phyloP scores from a whole-genome alignment of 1,140 invertebrate species.

The Trichogramma pretiosum region DNA sequence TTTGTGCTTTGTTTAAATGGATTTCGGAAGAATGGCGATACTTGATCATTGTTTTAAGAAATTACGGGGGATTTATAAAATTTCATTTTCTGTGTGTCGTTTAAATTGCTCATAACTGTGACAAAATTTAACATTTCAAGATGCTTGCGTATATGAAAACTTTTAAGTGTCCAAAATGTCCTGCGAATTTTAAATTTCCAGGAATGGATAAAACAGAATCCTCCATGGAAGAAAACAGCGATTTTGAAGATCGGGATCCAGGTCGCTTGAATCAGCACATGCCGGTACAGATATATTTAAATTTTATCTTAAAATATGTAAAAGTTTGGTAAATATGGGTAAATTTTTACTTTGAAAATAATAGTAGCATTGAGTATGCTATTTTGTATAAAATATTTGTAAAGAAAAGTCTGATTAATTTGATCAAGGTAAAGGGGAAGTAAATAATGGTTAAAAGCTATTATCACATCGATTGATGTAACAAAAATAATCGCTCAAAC shows the following conservation, averaged over 20 bases:
- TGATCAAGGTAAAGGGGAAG: too few species aligned
- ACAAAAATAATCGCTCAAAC: background rate
- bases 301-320: background rate
- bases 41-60: too few species aligned
- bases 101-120: too few species aligned
- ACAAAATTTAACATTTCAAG: too few species aligned
- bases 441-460: too few species aligned
- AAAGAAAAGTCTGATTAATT: background rate
- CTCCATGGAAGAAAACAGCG: slow-evolving; percentile 41
- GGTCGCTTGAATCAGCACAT: slow-evolving; percentile 60
- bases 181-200: slow-evolving; percentile 31
- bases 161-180: background rate
- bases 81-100: too few species aligned
- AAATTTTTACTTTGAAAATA: background rate
- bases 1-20: too few species aligned
- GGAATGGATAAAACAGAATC: slow-evolving; percentile 39
- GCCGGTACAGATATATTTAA: slow-evolving; percentile 47
- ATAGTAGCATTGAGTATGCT: background rate
- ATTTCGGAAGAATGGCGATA: too few species aligned
- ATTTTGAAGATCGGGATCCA: slow-evolving; percentile 60
- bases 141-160: too few species aligned
- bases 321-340: too few species aligned
- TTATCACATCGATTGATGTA: too few species aligned
- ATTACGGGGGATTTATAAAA: too few species aligned
- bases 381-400: background rate